Conservation (phyloP, 2,888 invertebrate species). For the Lasioglossum morio region DNA sequence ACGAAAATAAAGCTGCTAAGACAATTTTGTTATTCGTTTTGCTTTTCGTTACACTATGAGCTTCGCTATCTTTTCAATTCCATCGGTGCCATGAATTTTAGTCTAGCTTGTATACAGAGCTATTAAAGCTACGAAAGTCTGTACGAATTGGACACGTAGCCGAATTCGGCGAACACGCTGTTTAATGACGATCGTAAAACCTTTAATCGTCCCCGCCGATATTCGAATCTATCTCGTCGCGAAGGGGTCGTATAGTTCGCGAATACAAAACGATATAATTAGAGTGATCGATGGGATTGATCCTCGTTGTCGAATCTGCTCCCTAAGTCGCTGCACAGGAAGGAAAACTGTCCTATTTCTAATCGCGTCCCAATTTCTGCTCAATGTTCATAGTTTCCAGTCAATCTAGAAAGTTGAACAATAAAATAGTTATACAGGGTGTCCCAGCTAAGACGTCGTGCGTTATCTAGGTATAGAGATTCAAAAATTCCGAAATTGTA, state of each 20-base stretch:
- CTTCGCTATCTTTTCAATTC: not conserved
- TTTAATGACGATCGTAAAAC: constrained; percentile 56
- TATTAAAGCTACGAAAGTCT: not conserved
- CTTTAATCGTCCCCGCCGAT: constrained; percentile 44
- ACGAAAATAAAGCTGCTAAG: not conserved
- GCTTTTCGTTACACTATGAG: not conserved
- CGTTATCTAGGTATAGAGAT: not conserved
- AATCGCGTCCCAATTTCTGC: no score
- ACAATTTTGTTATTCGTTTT: not conserved
- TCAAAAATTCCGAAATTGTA: not conserved
- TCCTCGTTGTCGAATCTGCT: not conserved
- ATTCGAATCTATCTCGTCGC: constrained; percentile 42
- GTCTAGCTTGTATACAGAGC: not conserved
- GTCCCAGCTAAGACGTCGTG: no score
- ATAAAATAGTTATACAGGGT: no score
- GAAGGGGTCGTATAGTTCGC: constrained; percentile 46
- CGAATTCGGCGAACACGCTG: constrained; percentile 22
- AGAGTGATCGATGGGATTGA: constrained; percentile 58
- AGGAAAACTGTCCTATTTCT: constrained; percentile 25
- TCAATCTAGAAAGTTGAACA: no score
- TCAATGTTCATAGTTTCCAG: no score
- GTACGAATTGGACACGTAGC: not conserved
- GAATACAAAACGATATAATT: constrained; percentile 67
- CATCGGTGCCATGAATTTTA: not conserved
- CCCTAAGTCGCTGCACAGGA: constrained; percentile 2